Percentiles rank a stretch among this genome's conserved stretches.
Evolutionary conservation across 1,140 invertebrate genomes (phyloP).

Genomic region (Drosophila neocordata): DNA sequence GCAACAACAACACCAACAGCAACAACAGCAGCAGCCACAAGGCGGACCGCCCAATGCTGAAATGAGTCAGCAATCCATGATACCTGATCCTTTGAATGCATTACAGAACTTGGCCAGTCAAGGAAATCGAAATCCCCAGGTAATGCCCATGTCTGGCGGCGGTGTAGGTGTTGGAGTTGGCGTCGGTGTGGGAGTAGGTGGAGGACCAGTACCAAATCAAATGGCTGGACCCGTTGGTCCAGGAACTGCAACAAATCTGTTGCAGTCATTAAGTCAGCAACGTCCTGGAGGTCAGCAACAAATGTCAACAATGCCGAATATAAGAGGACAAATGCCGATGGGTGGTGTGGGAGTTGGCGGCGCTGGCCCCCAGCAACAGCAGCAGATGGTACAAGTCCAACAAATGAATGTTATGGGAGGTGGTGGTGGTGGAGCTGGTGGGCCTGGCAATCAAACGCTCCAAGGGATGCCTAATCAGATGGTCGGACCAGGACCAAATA

Average conservation of each 20-base stretch:
- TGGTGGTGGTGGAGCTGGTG: conserved; percentile 58
- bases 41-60: conserved; percentile 64
- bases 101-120: conserved; percentile 93
- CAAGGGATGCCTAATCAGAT: conserved; percentile 82
- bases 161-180: conserved; percentile 64
- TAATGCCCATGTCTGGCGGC: conserved; percentile 84
- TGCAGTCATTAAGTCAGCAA: conserved; percentile 78
- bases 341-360: conserved; percentile 29
- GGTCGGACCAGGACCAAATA: conserved; percentile 78
- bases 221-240: conserved; percentile 80
- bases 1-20: conserved; percentile 52
- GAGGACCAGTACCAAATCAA: conserved; percentile 71
- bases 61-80: conserved; percentile 83
- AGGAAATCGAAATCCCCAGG: conserved; percentile 86
- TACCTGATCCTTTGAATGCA: conserved; percentile 92
- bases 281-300: conserved; percentile 66
- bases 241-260: conserved; percentile 71
- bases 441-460: conserved; percentile 83
- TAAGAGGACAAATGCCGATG: conserved; percentile 72
- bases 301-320: conserved; percentile 77
- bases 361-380: conserved; percentile 42
- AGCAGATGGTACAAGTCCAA: conserved; percentile 72
- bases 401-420: conserved; percentile 78
- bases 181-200: conserved; percentile 62
- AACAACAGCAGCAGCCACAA: conserved; percentile 52